A percentile compares a stretch with the other conserved stretches of the same genome.
phyloP scores from a whole-genome alignment of 2,888 invertebrate genomes.

The Ophion slaviceki region DNA sequence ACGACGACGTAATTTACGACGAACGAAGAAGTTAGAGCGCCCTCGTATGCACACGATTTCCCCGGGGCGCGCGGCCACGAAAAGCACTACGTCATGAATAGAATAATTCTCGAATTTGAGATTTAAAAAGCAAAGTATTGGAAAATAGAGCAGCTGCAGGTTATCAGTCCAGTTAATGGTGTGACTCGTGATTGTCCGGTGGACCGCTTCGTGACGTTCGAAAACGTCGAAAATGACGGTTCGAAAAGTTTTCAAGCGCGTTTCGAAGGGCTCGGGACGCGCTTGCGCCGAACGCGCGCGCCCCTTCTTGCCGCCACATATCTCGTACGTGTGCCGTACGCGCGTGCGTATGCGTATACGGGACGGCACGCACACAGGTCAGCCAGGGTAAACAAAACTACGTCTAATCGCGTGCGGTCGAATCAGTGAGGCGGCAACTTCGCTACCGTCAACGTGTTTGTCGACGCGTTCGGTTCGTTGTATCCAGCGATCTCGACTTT shows the following conservation, averaged over 20 bases:
- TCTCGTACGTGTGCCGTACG: neutral
- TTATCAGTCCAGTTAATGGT: neutral
- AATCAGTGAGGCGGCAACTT: constrained; percentile 79
- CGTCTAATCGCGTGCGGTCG: constrained; percentile 76
- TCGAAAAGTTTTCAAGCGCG: neutral
- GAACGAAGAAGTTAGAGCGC: too few species aligned
- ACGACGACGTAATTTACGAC: too few species aligned
- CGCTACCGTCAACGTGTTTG: constrained; percentile 61
- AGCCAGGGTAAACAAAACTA: constrained; percentile 78
- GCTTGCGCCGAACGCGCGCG: constrained; percentile 68
- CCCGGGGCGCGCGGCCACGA: too few species aligned
- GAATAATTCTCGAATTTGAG: too few species aligned
- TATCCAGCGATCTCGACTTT: constrained; percentile 9
- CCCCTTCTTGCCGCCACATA: too few species aligned
- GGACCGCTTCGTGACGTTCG: neutral
- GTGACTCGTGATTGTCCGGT: neutral
- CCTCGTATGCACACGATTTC: too few species aligned
- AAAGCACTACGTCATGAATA: too few species aligned
- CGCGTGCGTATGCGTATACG: neutral
- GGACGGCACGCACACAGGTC: neutral
- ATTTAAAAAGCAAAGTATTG: neutral
- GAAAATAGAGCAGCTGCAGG: neutral
- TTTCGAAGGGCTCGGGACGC: constrained; percentile 39
- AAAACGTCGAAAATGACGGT: neutral
- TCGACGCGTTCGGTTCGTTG: constrained; percentile 1